Evolutionary conservation across 1,140 invertebrate species (phyloP).

Genomic region (Drosophila bocqueti): DNA sequence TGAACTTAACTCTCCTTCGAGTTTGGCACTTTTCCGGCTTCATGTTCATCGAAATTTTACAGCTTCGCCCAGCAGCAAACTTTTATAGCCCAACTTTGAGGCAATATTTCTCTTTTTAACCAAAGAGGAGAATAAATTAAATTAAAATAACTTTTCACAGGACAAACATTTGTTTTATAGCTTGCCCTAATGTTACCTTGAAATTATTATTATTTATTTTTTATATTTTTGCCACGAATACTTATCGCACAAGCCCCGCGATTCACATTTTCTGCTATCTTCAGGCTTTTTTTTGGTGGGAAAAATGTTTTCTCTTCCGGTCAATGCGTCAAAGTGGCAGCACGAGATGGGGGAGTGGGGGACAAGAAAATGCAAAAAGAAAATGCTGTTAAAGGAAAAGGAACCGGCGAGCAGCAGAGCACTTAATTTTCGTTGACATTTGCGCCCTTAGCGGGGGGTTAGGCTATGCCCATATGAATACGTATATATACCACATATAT

Average conservation of each 20-base stretch:
- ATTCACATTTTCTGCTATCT: slow-evolving; percentile 41
- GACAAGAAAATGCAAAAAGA: slow-evolving; percentile 13
- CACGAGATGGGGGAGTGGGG: slow-evolving; percentile 3
- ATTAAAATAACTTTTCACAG: not conserved
- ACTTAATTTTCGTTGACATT: slow-evolving; percentile 66
- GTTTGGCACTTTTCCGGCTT: slow-evolving; percentile 3
- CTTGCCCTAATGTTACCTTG: slow-evolving; percentile 18
- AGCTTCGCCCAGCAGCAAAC: not conserved
- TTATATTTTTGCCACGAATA: not conserved
- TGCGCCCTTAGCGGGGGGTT: slow-evolving; percentile 10
- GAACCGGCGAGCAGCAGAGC: slow-evolving; percentile 56
- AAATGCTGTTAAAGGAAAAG: slow-evolving; percentile 14
- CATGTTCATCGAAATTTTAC: not conserved
- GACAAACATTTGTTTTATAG: slow-evolving; percentile 23
- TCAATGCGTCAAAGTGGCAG: slow-evolving; percentile 76
- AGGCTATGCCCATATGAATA: slow-evolving; percentile 29
- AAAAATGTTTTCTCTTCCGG: slow-evolving; percentile 54
- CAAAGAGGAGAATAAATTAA: slow-evolving; percentile 8
- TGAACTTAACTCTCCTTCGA: not conserved
- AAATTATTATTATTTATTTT: slow-evolving; percentile 14
- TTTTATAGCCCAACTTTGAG: slow-evolving; percentile 13
- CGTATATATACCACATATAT: slow-evolving; percentile 5
- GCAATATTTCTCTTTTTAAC: slow-evolving; percentile 2
- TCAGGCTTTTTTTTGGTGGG: slow-evolving; percentile 2
- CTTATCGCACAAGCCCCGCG: slow-evolving; percentile 12